Evolutionary conservation across 2,888 invertebrate species (phyloP), one percentile per base, ranked within the genome.

Genomic region (Monoplex corrugatus): DNA sequence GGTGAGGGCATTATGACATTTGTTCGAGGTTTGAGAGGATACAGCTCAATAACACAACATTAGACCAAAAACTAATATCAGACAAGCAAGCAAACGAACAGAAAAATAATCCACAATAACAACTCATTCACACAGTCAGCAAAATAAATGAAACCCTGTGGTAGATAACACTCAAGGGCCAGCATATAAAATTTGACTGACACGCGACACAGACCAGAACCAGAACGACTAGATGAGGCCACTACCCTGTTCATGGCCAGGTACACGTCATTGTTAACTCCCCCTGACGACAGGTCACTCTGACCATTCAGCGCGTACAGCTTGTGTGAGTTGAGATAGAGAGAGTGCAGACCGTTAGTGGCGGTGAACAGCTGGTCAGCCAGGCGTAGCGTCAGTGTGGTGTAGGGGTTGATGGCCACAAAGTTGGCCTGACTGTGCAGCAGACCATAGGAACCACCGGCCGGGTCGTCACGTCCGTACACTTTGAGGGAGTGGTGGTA

Each of bases 231-330:
- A 23, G 84, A 8, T 0, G 82, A 32, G 13, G 28, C 78, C 63
- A 91, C 87, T 19, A 89, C 91, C 40, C 89, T 35, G 87, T 91
- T 91, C 78, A 90, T 84, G 8, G 50, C 89, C 32, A 91, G 86
- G 88, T 89, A 91, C 32, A 91, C 86, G 85, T 91, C 88, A 35
- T 85, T 68, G 88, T 91, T 91, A 6, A 89, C 87, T 0, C 28
- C 68, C 16, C 90, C 89, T 32, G 82, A 35, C 13, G 44, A 43
- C 16, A 38, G 23, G 75, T 90, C 90, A 0, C 87, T 40, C 72
- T 91, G 91, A 3, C 89, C 90, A 38, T 83, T 89, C 43, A 91
- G 90, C 23, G 90, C 91, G 63, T 90, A 91, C 50, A 89, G 80
- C 82, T 86, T 88, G 88, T 85, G 63, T 23, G 85, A 88, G 86